A percentile compares a stretch with the other conserved stretches of the same genome.
Conservation (phyloP, 2,888 invertebrate genomes). For the Slavum lentiscoides region DNA sequence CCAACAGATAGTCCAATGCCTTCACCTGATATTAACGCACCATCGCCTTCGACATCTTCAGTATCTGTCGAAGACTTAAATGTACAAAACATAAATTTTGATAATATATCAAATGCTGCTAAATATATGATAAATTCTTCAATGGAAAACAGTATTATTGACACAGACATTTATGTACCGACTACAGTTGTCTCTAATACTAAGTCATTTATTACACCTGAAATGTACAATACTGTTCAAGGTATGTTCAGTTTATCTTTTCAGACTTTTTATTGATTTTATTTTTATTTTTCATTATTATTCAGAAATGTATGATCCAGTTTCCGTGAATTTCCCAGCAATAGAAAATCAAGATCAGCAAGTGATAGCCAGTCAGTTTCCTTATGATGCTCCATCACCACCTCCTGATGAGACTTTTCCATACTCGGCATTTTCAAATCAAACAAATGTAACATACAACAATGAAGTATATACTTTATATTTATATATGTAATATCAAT, state of each 20-base stretch:
- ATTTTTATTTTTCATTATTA: not conserved
- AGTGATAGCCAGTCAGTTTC: constrained; percentile 28
- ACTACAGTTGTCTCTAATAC: constrained; percentile 3
- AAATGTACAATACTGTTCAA: constrained; percentile 31
- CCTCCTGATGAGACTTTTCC: constrained; percentile 37
- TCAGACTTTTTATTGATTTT: not conserved
- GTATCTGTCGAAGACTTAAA: constrained; percentile 33
- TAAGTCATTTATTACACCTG: constrained; percentile 11
- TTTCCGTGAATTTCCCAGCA: constrained; percentile 39
- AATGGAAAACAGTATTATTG: not conserved
- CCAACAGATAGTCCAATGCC: constrained; percentile 69
- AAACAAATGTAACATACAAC: constrained; percentile 13
- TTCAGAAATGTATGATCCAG: constrained; percentile 42
- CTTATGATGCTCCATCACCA: constrained; percentile 50
- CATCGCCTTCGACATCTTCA: constrained; percentile 75
- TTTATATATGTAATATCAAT: not conserved
- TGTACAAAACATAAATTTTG: not conserved
- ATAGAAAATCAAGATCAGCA: constrained; percentile 36
- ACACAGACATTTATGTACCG: constrained; percentile 25
- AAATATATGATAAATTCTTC: constrained; percentile 28
- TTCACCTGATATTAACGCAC: constrained; percentile 70
- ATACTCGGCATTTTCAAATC: constrained; percentile 21
- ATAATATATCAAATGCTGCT: not conserved
- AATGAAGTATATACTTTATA: constrained; percentile 19
- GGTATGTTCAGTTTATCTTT: constrained; percentile 26